phyloP scores from a whole-genome alignment of 2,888 invertebrate species.

The Alloplasta piceator region DNA sequence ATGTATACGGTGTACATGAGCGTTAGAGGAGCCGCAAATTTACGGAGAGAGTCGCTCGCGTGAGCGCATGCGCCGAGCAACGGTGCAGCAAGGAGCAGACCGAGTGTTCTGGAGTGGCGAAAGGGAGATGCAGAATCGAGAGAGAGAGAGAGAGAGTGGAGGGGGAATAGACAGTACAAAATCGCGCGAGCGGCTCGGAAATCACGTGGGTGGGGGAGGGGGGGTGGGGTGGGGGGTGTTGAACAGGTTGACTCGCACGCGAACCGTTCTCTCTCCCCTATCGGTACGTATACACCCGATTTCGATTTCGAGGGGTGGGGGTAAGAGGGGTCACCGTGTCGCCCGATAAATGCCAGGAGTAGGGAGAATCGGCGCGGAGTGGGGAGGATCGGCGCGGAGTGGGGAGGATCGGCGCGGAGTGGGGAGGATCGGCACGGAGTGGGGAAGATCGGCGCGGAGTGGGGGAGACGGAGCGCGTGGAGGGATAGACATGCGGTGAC shows the following conservation, averaged over 20 bases:
- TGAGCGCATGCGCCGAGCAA: slow-evolving; percentile 68
- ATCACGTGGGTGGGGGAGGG: slow-evolving; percentile 70
- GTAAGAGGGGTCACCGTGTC: slow-evolving; percentile 33
- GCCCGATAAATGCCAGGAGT: neutral
- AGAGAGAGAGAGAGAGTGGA: neutral
- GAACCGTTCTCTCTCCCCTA: slow-evolving; percentile 67
- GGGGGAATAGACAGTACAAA: slow-evolving; percentile 49
- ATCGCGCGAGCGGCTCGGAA: slow-evolving; percentile 59
- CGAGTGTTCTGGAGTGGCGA: slow-evolving; percentile 26
- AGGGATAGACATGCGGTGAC: slow-evolving; percentile 45
- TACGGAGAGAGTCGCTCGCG: slow-evolving; percentile 51
- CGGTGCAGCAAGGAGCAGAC: slow-evolving; percentile 55
- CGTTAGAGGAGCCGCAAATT: slow-evolving; percentile 28
- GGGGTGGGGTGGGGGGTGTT: slow-evolving; percentile 59
- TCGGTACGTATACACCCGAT: slow-evolving; percentile 11
- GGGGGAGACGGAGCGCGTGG: slow-evolving; percentile 47
- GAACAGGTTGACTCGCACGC: slow-evolving; percentile 81
- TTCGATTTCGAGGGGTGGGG: slow-evolving; percentile 12
- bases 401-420: slow-evolving; percentile 30
- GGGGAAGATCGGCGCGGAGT: slow-evolving; percentile 24
- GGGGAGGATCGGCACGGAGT: too few relatives aligned
- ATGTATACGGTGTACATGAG: slow-evolving; percentile 22
- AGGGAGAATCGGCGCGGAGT: neutral
- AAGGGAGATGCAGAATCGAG: neutral
- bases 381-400: slow-evolving; percentile 18